These are phyloP conservation scores for Chlamydotis undulata DNA, from an alignment of 2,113 vertebrate genomes.

Conservation along the genomic window DNA sequence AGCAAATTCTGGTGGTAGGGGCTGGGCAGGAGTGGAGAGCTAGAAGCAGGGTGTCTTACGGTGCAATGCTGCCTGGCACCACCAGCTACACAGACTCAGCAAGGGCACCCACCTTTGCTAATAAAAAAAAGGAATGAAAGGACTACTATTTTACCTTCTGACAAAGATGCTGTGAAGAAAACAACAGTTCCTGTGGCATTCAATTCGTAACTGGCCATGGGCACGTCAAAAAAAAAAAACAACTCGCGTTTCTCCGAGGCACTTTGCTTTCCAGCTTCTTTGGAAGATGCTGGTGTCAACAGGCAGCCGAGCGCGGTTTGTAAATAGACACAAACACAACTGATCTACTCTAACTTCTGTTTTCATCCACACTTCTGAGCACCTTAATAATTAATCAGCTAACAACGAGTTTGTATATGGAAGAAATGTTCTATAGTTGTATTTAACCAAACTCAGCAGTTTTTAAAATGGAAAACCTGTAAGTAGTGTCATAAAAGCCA, in stretches of 20 bases:
- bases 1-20: not conserved
- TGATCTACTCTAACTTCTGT: not conserved
- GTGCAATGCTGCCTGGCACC: not conserved
- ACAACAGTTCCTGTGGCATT: not conserved
- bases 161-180: not conserved
- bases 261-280: not conserved
- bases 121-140: not conserved
- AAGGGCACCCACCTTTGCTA: not conserved
- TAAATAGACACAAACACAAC: not conserved
- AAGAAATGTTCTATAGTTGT: constrained; percentile 36
- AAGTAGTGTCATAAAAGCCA: constrained; percentile 42
- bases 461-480: constrained; percentile 46
- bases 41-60: accelerated
- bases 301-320: not conserved
- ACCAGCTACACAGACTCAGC: not conserved
- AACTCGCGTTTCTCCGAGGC: too few species aligned
- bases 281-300: not conserved
- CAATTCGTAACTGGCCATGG: accelerated
- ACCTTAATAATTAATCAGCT: constrained; percentile 64
- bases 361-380: constrained; percentile 49
- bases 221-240: too few species aligned
- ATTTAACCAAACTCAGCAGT: constrained; percentile 44
- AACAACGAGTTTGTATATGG: constrained; percentile 43
- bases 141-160: not conserved
- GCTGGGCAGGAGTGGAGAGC: not conserved